Evolutionary conservation across 1,140 invertebrate species (phyloP).

Genomic region (Dysdera silvatica): DNA sequence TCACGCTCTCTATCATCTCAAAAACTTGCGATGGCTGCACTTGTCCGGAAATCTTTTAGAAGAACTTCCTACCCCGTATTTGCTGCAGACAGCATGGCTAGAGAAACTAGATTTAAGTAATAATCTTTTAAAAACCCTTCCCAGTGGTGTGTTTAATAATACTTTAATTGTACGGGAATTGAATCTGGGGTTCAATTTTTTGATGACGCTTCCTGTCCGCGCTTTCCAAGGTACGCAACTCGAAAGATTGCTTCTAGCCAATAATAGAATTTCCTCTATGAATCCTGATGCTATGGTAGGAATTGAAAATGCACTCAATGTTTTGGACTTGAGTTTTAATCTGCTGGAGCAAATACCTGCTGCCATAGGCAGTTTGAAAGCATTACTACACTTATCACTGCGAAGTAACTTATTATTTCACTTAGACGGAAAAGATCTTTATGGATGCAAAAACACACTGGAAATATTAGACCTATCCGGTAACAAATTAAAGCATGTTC

Average conservation of each 20-base stretch:
- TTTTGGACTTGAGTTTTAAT: constrained; percentile 38
- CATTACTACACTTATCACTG: constrained; percentile 68
- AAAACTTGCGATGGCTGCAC: constrained; percentile 54
- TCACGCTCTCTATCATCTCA: constrained; percentile 53
- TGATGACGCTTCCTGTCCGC: constrained; percentile 55
- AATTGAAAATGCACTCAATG: constrained; percentile 25
- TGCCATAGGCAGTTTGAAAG: constrained; percentile 56
- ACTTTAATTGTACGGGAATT: constrained; percentile 66
- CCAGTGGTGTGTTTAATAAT: constrained; percentile 56
- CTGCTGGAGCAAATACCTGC: constrained; percentile 41
- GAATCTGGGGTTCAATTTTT: constrained; percentile 67
- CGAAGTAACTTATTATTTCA: constrained; percentile 67
- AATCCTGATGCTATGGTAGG: constrained; percentile 62
- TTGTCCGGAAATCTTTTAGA: constrained; percentile 59
- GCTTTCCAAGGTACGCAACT: constrained; percentile 60
- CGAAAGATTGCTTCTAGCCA: constrained; percentile 65
- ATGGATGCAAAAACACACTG: constrained; percentile 61
- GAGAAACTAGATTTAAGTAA: constrained; percentile 77
- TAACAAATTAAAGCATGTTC: constrained; percentile 64
- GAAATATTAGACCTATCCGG: constrained; percentile 69
- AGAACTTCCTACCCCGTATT: constrained; percentile 25
- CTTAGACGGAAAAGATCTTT: constrained; percentile 67
- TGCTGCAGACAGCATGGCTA: constrained; percentile 44
- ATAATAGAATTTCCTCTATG: constrained; percentile 60
- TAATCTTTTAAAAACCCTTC: constrained; percentile 57